Base-by-base conservation (phyloP, 2,797 vertebrate species). In the Eleutherodactylus coqui region DNA sequence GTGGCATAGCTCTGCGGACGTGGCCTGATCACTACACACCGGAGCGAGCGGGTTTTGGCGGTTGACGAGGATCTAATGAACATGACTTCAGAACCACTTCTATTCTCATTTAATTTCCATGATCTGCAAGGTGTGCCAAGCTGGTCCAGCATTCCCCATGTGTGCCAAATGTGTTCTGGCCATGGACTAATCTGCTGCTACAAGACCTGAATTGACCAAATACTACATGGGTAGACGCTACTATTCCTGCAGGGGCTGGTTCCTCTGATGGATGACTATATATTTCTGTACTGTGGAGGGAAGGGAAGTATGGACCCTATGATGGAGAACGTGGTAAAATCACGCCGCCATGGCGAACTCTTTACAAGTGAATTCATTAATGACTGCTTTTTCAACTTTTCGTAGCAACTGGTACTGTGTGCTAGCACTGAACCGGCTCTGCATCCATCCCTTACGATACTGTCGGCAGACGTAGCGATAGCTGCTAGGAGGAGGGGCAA, bases 131-230 rank as follows among this genome's bases (percentile, higher is more conserved):
- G 79, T 64, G 73, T 77, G 72, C 60, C 38, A 67, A 82, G 47
- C 41, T 27, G 49, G 64, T 75, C 67, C 67, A 49, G 41, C 53
- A 29, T 73, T 47, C 24, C 45, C 82, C 53, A 62, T 43, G 11
- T 45, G 81, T 87, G 86, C 86, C 85, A 87, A 87, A 87, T 58
- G 38, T 10, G 19, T 79, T 75, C 55, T 80, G 80, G 82, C 62
- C 36, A 32, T 27, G 51, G 55, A 73, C 51, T n/a, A 8, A 62
- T 43, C 72, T 84, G 86, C 86, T 87, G 86, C 86, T 87, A 87
- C 53, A 27, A 64, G 45, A 82, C 45, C 64, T 19, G 53, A 53
- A n/a, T n/a, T 70, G 45, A 85, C 84, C 84, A 85, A 85, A 85
- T 62, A 49, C 24, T 53, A 55, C 49, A 75, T 64, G 53, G 84